These are phyloP conservation scores for Machimus rusticus DNA, from an alignment of 2,888 invertebrate genomes.

Conservation along the genomic window DNA sequence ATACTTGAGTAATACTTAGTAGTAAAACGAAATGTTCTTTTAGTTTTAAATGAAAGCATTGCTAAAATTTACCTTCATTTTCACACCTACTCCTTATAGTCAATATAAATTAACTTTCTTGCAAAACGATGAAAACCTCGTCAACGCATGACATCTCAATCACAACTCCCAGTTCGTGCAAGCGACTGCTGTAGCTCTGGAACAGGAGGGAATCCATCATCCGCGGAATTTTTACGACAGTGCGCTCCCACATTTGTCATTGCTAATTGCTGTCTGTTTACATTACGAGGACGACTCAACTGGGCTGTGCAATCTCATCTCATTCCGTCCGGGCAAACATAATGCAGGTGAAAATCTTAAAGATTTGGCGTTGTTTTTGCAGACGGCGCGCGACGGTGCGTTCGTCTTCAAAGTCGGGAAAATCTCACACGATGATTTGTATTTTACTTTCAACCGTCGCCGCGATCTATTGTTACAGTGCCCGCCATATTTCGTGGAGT, in stretches of 20 bases:
- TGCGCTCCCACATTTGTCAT: conserved; percentile 10
- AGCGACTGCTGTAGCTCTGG: not conserved
- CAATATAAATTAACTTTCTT: not conserved
- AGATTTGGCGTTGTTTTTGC: not conserved
- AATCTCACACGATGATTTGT: not conserved
- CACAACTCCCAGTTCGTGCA: not conserved
- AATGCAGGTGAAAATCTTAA: not conserved
- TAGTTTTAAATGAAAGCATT: not conserved
- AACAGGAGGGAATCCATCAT: not conserved
- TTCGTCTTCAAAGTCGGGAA: not conserved
- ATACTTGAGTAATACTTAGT: no score
- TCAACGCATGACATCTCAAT: not conserved
- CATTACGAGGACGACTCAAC: not conserved
- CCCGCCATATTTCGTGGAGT: not conserved
- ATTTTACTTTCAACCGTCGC: not conserved
- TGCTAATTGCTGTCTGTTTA: conserved; percentile 4
- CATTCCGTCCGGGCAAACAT: not conserved
- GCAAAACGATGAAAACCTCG: not conserved
- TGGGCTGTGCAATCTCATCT: not conserved
- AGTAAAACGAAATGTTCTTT: not conserved
- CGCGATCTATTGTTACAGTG: not conserved
- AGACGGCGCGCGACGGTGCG: not conserved
- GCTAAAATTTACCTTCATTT: not conserved
- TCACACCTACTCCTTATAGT: not conserved
- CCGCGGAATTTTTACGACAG: not conserved